These are phyloP conservation scores for Ypsolopha sequella DNA, from an alignment of 2,888 invertebrate genomes.

Conservation along the genomic window DNA sequence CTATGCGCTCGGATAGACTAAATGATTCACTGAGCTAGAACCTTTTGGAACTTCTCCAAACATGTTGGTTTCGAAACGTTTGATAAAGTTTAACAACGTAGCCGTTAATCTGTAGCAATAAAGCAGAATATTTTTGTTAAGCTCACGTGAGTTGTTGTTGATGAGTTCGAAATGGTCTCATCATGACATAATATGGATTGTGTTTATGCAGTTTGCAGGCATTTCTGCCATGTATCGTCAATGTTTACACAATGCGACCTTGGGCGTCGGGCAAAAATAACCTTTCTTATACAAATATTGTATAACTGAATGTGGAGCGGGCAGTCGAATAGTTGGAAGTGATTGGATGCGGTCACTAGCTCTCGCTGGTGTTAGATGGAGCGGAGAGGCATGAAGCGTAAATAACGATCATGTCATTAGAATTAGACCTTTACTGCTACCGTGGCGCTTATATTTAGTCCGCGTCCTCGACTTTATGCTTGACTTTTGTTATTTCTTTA, in stretches of 20 bases:
- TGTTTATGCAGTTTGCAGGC: slow-evolving; percentile 11
- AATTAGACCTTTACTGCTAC: background rate
- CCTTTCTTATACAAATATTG: slow-evolving; percentile 26
- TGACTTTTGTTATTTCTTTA: no score
- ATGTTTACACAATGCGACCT: slow-evolving; percentile 25
- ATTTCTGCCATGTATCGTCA: slow-evolving; percentile 18
- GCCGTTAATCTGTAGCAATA: background rate
- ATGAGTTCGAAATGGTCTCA: background rate
- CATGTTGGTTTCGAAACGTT: no score
- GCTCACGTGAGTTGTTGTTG: slow-evolving; percentile 4
- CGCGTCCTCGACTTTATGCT: no score
- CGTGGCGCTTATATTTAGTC: no score
- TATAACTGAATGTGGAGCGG: background rate
- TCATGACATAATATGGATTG: background rate
- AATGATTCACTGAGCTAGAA: slow-evolving; percentile 32
- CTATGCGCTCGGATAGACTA: slow-evolving; percentile 19
- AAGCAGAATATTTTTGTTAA: slow-evolving; percentile 2
- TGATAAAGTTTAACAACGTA: no score
- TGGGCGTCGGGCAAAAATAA: slow-evolving; percentile 29
- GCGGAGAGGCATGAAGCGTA: background rate
- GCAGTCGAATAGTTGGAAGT: background rate
- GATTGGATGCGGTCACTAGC: slow-evolving; percentile 2
- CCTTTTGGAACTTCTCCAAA: slow-evolving; percentile 6
- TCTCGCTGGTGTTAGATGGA: background rate
- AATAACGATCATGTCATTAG: background rate